Percentiles rank a stretch among this genome's conserved stretches.
phyloP scores from a whole-genome alignment of 2,113 vertebrate species.

The Cavia porcellus region DNA sequence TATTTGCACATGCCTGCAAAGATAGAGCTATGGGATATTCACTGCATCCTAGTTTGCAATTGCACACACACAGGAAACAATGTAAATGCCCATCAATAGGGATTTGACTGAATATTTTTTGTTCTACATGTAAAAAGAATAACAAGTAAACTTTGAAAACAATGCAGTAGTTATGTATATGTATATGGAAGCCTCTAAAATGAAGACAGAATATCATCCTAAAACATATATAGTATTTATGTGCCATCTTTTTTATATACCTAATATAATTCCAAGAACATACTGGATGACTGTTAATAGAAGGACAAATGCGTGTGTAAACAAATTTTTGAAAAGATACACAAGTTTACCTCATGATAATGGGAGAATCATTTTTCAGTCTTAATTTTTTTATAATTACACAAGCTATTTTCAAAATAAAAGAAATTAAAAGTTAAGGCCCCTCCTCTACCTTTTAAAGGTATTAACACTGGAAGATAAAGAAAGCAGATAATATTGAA shows the following conservation, averaged over 20 bases:
- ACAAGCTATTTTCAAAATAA: slow-evolving; percentile 38
- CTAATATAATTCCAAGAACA: neutral
- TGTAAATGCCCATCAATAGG: slow-evolving; percentile 45
- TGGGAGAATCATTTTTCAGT: neutral
- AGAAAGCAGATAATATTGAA: slow-evolving; percentile 11
- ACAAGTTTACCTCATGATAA: neutral
- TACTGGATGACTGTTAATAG: slow-evolving; percentile 13
- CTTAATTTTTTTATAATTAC: neutral
- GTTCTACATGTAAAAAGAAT: slow-evolving; percentile 14
- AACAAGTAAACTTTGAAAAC: slow-evolving; percentile 14
- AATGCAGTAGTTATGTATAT: neutral
- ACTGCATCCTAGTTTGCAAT: slow-evolving; percentile 24
- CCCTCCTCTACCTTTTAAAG: slow-evolving; percentile 1
- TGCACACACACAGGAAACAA: slow-evolving; percentile 51
- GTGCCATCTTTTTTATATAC: neutral
- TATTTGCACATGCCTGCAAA: slow-evolving; percentile 71
- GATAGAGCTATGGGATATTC: slow-evolving; percentile 26
- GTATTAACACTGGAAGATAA: neutral
- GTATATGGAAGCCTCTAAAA: neutral
- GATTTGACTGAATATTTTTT: slow-evolving; percentile 22
- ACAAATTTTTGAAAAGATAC: neutral
- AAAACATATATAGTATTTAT: neutral
- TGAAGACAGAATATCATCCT: neutral
- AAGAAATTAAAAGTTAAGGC: slow-evolving; percentile 50
- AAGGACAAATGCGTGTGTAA: slow-evolving; percentile 11